A percentile compares a stretch with the other conserved stretches of the same genome.
Evolutionary conservation across 2,888 invertebrate species (phyloP).

Genomic region (Halocaridina rubra): DNA sequence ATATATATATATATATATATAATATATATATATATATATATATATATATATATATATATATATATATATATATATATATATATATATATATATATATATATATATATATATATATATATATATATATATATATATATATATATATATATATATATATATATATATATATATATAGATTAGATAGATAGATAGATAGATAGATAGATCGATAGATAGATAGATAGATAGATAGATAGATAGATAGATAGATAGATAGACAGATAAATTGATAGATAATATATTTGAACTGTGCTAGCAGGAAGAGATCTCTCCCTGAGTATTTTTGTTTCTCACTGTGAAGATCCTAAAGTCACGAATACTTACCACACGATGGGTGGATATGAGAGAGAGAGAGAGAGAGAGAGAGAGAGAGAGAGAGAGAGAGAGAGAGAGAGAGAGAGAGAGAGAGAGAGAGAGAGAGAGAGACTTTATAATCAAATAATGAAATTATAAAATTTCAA

Average conservation of each 20-base stretch:
- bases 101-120: slow-evolving; percentile 18
- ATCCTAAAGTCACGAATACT: too few species aligned
- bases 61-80: slow-evolving; percentile 29
- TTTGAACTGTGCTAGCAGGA: too few species aligned
- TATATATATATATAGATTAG: slow-evolving; percentile 9
- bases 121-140: slow-evolving; percentile 22
- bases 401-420: too few species aligned
- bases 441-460: too few species aligned
- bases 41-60: slow-evolving; percentile 37
- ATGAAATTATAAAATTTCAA: too few species aligned
- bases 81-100: slow-evolving; percentile 15
- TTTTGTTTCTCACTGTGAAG: too few species aligned
- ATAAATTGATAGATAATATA: neutral
- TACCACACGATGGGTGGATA: too few species aligned
- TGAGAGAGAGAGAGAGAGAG: too few species aligned
- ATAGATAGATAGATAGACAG: neutral
- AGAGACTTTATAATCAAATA: too few species aligned
- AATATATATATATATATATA: neutral
- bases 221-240: neutral
- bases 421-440: too few species aligned
- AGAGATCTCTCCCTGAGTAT: too few species aligned
- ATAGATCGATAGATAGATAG: neutral
- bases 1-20: slow-evolving; percentile 18
- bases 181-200: slow-evolving; percentile 16
- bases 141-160: slow-evolving; percentile 20